Percentiles rank a stretch among this genome's conserved stretches.
Conservation (phyloP, 2,888 invertebrate species). For the Melanostoma scalare region DNA sequence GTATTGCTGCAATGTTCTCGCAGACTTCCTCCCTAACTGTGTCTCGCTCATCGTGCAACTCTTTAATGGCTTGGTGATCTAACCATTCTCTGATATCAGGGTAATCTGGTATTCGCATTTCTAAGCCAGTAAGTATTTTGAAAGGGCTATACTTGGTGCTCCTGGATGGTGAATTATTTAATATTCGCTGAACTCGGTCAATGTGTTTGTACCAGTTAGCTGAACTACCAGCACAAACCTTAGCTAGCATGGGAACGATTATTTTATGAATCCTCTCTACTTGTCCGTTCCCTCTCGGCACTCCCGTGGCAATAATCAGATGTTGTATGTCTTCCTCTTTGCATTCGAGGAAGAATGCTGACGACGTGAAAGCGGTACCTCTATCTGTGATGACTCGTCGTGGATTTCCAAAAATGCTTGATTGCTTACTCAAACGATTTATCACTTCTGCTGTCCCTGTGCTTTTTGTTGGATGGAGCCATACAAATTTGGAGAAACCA, state of each 20-base stretch:
- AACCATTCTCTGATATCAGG: too few species aligned
- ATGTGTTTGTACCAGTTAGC: slow-evolving; percentile 76
- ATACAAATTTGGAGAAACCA: slow-evolving; percentile 74
- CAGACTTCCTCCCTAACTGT: too few species aligned
- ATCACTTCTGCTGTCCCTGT: slow-evolving; percentile 74
- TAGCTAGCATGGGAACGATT: slow-evolving; percentile 77
- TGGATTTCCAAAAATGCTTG: slow-evolving; percentile 78
- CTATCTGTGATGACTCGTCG: slow-evolving; percentile 76
- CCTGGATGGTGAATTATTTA: slow-evolving; percentile 65
- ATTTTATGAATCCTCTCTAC: slow-evolving; percentile 77
- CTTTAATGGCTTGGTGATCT: too few species aligned
- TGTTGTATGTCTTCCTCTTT: slow-evolving; percentile 75
- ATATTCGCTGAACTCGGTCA: slow-evolving; percentile 52
- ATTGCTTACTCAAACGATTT: slow-evolving; percentile 75
- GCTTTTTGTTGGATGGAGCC: too few species aligned
- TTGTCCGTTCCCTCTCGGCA: slow-evolving; percentile 78
- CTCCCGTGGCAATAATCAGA: slow-evolving; percentile 75
- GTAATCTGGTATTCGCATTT: slow-evolving; percentile 1
- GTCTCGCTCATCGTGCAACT: too few species aligned
- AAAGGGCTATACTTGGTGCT: not conserved
- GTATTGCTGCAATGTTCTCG: too few species aligned
- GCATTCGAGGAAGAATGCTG: slow-evolving; percentile 77
- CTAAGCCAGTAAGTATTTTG: slow-evolving; percentile 8
- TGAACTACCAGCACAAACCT: slow-evolving; percentile 76
- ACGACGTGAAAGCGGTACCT: slow-evolving; percentile 50